A percentile compares a stretch with the other conserved stretches of the same genome.
Conservation (phyloP, 2,888 invertebrate species). For the Orthosia incerta region DNA sequence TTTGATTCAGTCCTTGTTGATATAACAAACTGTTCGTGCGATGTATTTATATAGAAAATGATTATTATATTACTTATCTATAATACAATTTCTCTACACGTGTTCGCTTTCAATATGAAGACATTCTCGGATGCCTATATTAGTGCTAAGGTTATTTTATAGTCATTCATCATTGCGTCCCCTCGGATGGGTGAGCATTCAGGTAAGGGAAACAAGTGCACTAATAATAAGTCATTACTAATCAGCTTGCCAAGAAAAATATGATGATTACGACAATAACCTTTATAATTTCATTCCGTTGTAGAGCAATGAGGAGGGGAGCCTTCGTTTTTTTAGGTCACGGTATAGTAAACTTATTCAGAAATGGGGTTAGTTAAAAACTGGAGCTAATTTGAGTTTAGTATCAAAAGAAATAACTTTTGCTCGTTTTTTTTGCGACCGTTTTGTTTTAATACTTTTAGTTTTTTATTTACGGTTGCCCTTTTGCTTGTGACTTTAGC, state of each 20-base stretch:
- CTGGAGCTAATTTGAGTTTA: constrained; percentile 29
- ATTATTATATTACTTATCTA: constrained; percentile 33
- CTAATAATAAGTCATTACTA: constrained; percentile 17
- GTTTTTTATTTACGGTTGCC: background rate
- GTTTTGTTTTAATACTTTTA: background rate
- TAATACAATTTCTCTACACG: constrained; percentile 50
- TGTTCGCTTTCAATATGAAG: constrained; percentile 31
- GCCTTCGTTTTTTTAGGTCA: constrained; percentile 42
- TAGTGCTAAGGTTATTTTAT: background rate
- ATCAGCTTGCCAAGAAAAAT: constrained; percentile 19
- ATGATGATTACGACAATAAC: constrained; percentile 30
- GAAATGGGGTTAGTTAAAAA: constrained; percentile 48
- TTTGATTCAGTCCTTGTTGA: constrained; percentile 56
- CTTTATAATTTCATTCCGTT: constrained; percentile 44
- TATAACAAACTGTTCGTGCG: constrained; percentile 46
- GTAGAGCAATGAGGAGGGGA: constrained; percentile 44
- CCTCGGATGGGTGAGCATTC: background rate
- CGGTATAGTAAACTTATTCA: constrained; percentile 44
- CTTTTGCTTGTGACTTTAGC: constrained; percentile 2
- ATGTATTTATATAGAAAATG: constrained; percentile 46
- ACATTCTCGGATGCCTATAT: constrained; percentile 35
- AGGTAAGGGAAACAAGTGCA: constrained; percentile 23
- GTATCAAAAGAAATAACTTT: constrained; percentile 10
- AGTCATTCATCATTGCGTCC: constrained; percentile 23
- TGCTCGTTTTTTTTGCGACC: background rate